Conservation (phyloP, 2,113 vertebrate genomes). For the Cranoglanis bouderius region DNA sequence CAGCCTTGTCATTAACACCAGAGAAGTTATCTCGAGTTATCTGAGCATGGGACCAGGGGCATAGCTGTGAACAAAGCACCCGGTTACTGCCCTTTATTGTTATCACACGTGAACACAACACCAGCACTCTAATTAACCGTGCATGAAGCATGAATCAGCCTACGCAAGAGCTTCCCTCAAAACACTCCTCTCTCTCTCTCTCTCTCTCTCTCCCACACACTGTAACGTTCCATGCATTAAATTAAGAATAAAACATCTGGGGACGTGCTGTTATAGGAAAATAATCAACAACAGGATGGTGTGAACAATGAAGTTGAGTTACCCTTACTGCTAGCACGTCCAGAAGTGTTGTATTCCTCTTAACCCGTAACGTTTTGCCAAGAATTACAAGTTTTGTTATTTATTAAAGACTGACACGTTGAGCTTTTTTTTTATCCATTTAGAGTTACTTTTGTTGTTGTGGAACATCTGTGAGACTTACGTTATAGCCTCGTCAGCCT, state of each 20-base stretch:
- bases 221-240: background rate
- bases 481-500: no score
- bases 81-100: conserved; percentile 37
- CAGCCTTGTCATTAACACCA: conserved; percentile 54
- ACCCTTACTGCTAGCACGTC: background rate
- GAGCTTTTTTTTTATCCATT: background rate
- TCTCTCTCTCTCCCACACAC: background rate
- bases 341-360: background rate
- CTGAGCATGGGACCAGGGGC: conserved; percentile 23
- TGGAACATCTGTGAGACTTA: no score
- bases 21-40: conserved; percentile 53
- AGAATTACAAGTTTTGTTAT: background rate
- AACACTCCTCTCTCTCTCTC: background rate
- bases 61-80: conserved; percentile 30
- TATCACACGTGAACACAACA: conserved; percentile 47
- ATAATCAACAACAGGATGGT: background rate
- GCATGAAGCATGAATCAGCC: conserved; percentile 3
- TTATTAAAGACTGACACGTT: background rate
- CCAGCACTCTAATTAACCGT: conserved; percentile 33
- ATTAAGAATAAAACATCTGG: background rate
- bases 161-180: conserved; percentile 1
- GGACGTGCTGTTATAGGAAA: background rate
- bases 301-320: background rate
- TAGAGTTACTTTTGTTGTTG: background rate
- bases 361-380: background rate